These are phyloP conservation scores for Drosophila santomea DNA, from an alignment of 1,140 invertebrate species.

Conservation along the genomic window DNA sequence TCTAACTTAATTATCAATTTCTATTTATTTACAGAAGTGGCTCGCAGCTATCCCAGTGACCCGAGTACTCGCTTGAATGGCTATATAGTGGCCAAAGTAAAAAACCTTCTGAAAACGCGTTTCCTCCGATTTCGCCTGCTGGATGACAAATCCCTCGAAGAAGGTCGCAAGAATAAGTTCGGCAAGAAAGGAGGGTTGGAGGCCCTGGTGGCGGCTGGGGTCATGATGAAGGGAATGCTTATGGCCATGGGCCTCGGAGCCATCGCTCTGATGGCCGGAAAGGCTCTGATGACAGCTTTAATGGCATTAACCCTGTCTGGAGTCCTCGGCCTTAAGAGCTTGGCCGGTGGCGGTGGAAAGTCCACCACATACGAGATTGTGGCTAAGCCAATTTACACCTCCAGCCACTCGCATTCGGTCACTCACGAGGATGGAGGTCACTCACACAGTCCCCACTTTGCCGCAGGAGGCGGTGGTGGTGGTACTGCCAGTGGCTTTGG, in stretches of 20 bases:
- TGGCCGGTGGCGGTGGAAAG: slow-evolving; percentile 88
- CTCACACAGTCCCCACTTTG: slow-evolving; percentile 85
- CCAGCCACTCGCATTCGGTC: slow-evolving; percentile 89
- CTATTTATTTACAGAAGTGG: slow-evolving; percentile 86
- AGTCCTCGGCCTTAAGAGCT: slow-evolving; percentile 90
- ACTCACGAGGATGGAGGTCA: slow-evolving; percentile 87
- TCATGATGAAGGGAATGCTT: slow-evolving; percentile 90
- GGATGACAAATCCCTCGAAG: slow-evolving; percentile 87
- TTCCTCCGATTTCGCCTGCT: slow-evolving; percentile 90
- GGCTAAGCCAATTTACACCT: slow-evolving; percentile 91
- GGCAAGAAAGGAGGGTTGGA: slow-evolving; percentile 87
- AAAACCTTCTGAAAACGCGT: slow-evolving; percentile 89
- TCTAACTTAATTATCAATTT: background rate
- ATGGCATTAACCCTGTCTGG: slow-evolving; percentile 92
- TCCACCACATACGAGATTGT: slow-evolving; percentile 94
- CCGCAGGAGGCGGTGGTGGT: slow-evolving; percentile 88
- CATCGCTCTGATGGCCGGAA: slow-evolving; percentile 91
- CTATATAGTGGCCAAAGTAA: slow-evolving; percentile 89
- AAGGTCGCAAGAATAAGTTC: slow-evolving; percentile 86
- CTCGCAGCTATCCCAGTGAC: slow-evolving; percentile 90
- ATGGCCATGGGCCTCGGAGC: slow-evolving; percentile 91
- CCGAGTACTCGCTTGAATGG: slow-evolving; percentile 91
- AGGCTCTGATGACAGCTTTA: slow-evolving; percentile 92
- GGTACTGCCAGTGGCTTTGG: slow-evolving; percentile 86
- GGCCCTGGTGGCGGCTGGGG: slow-evolving; percentile 86